Evolutionary conservation across 2,797 vertebrate genomes (phyloP).

Genomic region (Benthosema pterotum): DNA sequence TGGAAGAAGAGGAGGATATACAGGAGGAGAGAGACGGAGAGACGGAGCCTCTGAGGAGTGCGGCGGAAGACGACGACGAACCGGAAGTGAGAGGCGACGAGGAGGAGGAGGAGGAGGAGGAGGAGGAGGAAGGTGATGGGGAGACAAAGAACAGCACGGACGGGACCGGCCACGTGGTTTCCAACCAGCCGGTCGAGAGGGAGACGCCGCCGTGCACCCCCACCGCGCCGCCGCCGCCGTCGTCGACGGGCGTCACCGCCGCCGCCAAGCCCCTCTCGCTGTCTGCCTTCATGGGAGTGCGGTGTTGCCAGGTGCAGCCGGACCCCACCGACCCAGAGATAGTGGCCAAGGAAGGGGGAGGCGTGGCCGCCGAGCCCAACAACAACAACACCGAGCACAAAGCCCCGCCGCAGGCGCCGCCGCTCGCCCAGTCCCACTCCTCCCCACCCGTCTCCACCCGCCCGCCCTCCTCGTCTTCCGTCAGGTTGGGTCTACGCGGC

Average conservation of each 20-base stretch:
- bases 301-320: conserved; percentile 65
- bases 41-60: conserved; percentile 2
- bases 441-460: conserved; percentile 37
- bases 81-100: background rate
- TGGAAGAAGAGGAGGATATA: conserved; percentile 24
- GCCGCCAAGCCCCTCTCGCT: conserved; percentile 27
- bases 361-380: no score
- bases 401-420: conserved; percentile 15
- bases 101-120: conserved; percentile 1
- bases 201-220: no score
- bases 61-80: background rate
- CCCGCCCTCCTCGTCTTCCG: conserved; percentile 17
- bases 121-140: conserved; percentile 21
- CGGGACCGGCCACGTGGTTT: conserved; percentile 50
- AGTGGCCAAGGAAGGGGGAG: conserved; percentile 1
- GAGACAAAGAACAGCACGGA: conserved; percentile 3
- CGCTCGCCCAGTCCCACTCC: conserved; percentile 11
- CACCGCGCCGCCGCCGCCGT: no score
- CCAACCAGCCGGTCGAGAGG: conserved; percentile 62
- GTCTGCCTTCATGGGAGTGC: conserved; percentile 46
- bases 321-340: conserved; percentile 37
- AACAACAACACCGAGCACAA: conserved; percentile 78
- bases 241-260: no score
- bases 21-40: conserved; percentile 19
- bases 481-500: conserved; percentile 47